phyloP scores from a whole-genome alignment of 2,888 invertebrate genomes.

The Entomobrya proxima region DNA sequence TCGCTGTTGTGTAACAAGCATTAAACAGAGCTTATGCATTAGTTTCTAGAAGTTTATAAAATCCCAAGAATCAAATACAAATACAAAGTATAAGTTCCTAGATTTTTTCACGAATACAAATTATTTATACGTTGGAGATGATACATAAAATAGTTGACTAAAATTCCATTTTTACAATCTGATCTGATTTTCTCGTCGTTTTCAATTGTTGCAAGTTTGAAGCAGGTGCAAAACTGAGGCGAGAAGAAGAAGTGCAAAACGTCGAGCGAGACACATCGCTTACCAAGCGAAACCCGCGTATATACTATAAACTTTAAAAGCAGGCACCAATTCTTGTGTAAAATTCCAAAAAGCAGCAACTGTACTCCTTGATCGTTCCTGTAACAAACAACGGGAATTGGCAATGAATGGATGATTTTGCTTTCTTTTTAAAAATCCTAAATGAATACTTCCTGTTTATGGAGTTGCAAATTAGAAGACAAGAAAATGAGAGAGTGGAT shows the following conservation, averaged over 20 bases:
- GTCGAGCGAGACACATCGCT: slow-evolving; percentile 35
- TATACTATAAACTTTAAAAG: not conserved
- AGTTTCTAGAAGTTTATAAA: not conserved
- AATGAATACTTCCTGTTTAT: slow-evolving; percentile 31
- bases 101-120: no score
- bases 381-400: slow-evolving; percentile 48
- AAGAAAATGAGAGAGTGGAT: not conserved
- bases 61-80: not conserved
- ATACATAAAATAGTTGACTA: not conserved
- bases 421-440: not conserved
- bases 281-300: slow-evolving; percentile 41
- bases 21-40: not conserved
- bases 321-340: not conserved
- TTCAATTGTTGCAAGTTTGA: not conserved
- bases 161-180: not conserved
- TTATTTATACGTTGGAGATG: not conserved
- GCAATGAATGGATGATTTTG: slow-evolving; percentile 32
- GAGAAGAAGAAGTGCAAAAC: not conserved
- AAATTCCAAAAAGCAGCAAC: not conserved
- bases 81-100: not conserved
- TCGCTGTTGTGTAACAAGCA: slow-evolving; percentile 47
- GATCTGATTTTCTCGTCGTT: not conserved
- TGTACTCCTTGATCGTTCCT: slow-evolving; percentile 20
- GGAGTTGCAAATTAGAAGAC: not conserved
- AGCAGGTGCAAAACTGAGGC: slow-evolving; percentile 21